These are phyloP conservation scores for Etheostoma perlongum DNA, from an alignment of 2,797 vertebrate genomes.

Conservation along the genomic window DNA sequence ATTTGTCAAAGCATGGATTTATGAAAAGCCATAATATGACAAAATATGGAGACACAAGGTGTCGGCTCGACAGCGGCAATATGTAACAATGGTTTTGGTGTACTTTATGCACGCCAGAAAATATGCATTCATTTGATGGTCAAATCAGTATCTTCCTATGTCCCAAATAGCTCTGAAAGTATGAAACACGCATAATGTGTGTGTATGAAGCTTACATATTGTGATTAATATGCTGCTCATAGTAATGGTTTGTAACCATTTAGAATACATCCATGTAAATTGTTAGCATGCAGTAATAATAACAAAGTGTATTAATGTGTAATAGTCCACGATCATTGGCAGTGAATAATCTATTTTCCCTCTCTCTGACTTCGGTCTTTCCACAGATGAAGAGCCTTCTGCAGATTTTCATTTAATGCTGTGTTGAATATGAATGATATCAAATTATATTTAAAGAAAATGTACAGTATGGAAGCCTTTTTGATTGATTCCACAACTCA, in stretches of 20 bases:
- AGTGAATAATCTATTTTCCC: not conserved
- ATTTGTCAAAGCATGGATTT: too few relatives aligned
- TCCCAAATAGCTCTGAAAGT: not conserved
- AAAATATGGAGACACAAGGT: too few relatives aligned
- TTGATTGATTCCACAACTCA: conserved; percentile 11
- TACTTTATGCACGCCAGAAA: not conserved
- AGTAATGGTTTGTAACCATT: not conserved
- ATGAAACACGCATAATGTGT: not conserved
- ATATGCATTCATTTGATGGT: not conserved
- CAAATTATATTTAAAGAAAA: not conserved
- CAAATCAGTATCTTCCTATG: not conserved
- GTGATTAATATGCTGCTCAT: not conserved
- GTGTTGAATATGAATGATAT: not conserved
- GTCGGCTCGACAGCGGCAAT: too few relatives aligned
- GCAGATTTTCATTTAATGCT: not conserved
- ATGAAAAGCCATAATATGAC: too few relatives aligned
- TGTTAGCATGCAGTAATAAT: not conserved
- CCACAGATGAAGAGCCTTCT: not conserved
- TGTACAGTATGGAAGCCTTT: conserved; percentile 1
- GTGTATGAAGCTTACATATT: not conserved
- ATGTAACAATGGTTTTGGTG: not conserved
- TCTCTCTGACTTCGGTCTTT: conserved; percentile 3
- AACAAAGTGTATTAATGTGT: not conserved
- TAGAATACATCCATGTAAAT: not conserved
- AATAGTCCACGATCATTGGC: conserved; percentile 1